Evolutionary conservation across 2,797 vertebrate species (phyloP).

Genomic region (Myoxocephalus aenaeus): DNA sequence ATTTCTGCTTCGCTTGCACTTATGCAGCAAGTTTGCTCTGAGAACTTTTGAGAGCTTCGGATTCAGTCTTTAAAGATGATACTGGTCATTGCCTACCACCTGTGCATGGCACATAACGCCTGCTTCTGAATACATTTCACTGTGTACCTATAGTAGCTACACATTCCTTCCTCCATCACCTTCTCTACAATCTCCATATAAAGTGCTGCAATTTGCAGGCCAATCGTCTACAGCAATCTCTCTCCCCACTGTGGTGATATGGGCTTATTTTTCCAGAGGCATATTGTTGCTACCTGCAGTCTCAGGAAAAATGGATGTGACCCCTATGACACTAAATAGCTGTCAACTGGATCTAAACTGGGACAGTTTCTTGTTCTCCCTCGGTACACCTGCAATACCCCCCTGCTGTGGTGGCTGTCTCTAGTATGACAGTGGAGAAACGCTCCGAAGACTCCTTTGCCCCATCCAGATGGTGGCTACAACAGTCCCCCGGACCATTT

Average conservation of each 20-base stretch:
- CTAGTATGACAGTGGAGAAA: constrained; percentile 63
- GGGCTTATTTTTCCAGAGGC: constrained; percentile 36
- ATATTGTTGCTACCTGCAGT: constrained; percentile 54
- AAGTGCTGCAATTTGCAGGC: constrained; percentile 60
- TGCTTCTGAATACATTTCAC: constrained; percentile 24
- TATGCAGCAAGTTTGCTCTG: neutral
- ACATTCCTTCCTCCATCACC: constrained; percentile 31
- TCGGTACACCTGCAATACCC: constrained; percentile 63
- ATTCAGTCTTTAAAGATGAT: constrained; percentile 18
- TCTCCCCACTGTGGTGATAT: constrained; percentile 34
- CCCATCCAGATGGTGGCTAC: constrained; percentile 77
- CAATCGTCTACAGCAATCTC: constrained; percentile 48
- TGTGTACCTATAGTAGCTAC: constrained; percentile 24
- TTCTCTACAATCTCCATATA: constrained; percentile 65
- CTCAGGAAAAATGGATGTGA: constrained; percentile 70
- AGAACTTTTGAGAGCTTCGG: neutral
- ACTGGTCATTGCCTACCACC: constrained; percentile 12
- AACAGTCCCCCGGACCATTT: constrained; percentile 73
- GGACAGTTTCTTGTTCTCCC: constrained; percentile 71
- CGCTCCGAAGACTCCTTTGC: constrained; percentile 65
- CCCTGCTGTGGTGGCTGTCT: constrained; percentile 67
- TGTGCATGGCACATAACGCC: constrained; percentile 12
- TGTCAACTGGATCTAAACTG: constrained; percentile 78
- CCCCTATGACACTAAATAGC: constrained; percentile 72
- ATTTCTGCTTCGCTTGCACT: neutral